Conservation (phyloP, 2,888 invertebrate species). For the Lottia gigantea region DNA sequence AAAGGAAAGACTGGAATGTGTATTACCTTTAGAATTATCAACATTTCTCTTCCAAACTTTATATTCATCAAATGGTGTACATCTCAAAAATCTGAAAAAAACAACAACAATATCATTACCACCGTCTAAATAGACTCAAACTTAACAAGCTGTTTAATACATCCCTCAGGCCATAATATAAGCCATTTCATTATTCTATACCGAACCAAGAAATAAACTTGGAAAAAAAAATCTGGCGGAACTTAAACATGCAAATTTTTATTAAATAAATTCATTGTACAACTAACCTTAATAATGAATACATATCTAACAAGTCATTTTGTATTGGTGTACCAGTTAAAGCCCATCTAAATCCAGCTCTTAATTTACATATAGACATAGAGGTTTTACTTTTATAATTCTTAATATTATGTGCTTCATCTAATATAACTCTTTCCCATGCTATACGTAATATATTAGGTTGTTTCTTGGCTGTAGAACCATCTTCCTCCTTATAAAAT, state of each 20-base stretch:
- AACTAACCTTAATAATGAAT: conserved; percentile 66
- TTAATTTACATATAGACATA: conserved; percentile 77
- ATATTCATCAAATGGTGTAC: conserved; percentile 89
- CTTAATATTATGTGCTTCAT: conserved; percentile 92
- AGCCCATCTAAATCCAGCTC: conserved; percentile 80
- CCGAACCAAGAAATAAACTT: too few species aligned
- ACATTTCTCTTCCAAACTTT: conserved; percentile 94
- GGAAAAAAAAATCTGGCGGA: too few species aligned
- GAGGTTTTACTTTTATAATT: conserved; percentile 86
- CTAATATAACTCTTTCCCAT: conserved; percentile 89
- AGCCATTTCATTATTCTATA: too few species aligned
- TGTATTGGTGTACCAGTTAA: conserved; percentile 96
- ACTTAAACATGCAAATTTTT: too few species aligned
- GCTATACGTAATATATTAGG: conserved; percentile 74
- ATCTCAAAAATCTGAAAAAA: conserved; percentile 78
- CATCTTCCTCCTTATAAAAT: neutral
- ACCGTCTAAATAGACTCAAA: too few species aligned
- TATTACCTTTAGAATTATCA: conserved; percentile 81
- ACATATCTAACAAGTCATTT: conserved; percentile 84
- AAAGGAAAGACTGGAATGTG: neutral
- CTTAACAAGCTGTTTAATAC: too few species aligned
- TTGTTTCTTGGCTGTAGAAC: conserved; percentile 22
- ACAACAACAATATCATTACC: too few species aligned
- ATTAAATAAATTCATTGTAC: too few species aligned
- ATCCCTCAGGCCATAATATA: too few species aligned